phyloP scores from a whole-genome alignment of 2,888 invertebrate genomes.

The Sipha maydis region DNA sequence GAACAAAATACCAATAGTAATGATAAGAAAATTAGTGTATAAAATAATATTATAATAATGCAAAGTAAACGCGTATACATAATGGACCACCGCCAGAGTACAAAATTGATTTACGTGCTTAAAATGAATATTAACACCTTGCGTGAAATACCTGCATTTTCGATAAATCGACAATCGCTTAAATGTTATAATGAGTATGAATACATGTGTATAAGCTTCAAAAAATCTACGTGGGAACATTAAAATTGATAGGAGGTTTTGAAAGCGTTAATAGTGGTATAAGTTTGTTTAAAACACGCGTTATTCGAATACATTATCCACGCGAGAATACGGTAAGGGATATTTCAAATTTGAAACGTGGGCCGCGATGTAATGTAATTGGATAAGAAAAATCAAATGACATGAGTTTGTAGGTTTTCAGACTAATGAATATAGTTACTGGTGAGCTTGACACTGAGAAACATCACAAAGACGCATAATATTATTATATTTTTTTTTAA shows the following conservation, averaged over 20 bases:
- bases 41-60: not conserved
- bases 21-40: constrained; percentile 4
- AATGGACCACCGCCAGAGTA: constrained; percentile 36
- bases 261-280: not conserved
- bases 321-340: constrained; percentile 10
- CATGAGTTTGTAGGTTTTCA: constrained; percentile 40
- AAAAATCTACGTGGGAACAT: constrained; percentile 44
- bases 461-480: not conserved
- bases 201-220: not conserved
- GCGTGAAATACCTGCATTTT: constrained; percentile 37
- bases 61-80: not conserved
- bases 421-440: constrained; percentile 11
- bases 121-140: not conserved
- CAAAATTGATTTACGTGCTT: constrained; percentile 23
- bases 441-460: not conserved
- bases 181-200: constrained; percentile 32
- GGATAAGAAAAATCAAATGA: constrained; percentile 40
- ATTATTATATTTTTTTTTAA: not conserved
- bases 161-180: constrained; percentile 40
- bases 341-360: constrained; percentile 25
- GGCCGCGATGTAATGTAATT: constrained; percentile 46
- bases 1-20: not conserved
- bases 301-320: not conserved
- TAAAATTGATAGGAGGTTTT: constrained; percentile 25
- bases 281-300: not conserved